Evolutionary conservation across 2,113 vertebrate species (phyloP).

Genomic region (Myocastor coypus): DNA sequence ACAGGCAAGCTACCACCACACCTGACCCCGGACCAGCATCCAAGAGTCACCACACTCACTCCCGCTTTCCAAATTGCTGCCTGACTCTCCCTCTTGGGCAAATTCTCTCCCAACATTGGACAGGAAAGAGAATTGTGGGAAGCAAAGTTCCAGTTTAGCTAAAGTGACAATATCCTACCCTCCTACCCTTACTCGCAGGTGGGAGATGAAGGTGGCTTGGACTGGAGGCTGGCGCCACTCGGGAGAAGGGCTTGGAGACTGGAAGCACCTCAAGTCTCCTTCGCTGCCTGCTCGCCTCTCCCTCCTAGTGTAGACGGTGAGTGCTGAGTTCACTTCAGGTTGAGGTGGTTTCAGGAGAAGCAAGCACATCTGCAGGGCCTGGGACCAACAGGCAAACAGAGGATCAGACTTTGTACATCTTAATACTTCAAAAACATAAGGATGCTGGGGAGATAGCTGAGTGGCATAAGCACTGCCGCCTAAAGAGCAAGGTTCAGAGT

Average conservation of each 20-base stretch:
- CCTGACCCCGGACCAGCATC: not conserved
- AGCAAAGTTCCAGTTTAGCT: not conserved
- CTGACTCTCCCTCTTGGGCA: not conserved
- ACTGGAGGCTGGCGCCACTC: not conserved
- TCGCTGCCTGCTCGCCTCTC: not conserved
- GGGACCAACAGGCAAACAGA: not conserved
- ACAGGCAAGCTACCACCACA: not conserved
- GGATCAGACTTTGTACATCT: not conserved
- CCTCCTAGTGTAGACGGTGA: not conserved
- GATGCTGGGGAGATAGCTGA: too few species aligned
- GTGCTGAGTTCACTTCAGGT: not conserved
- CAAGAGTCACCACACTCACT: not conserved
- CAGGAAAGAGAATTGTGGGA: constrained; percentile 4
- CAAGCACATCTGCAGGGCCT: not conserved
- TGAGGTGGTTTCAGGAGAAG: not conserved
- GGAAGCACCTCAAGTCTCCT: not conserved
- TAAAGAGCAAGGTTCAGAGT: too few species aligned
- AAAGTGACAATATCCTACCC: not conserved
- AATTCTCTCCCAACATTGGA: not conserved
- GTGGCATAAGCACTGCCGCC: too few species aligned
- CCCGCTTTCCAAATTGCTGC: not conserved
- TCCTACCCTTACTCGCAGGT: not conserved
- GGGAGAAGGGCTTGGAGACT: not conserved
- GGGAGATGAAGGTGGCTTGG: not conserved
- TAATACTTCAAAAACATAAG: not conserved